Evolutionary conservation across 2,888 invertebrate species (phyloP), one percentile per base, ranked within the genome.

Genomic region (Palloptera scutellata): DNA sequence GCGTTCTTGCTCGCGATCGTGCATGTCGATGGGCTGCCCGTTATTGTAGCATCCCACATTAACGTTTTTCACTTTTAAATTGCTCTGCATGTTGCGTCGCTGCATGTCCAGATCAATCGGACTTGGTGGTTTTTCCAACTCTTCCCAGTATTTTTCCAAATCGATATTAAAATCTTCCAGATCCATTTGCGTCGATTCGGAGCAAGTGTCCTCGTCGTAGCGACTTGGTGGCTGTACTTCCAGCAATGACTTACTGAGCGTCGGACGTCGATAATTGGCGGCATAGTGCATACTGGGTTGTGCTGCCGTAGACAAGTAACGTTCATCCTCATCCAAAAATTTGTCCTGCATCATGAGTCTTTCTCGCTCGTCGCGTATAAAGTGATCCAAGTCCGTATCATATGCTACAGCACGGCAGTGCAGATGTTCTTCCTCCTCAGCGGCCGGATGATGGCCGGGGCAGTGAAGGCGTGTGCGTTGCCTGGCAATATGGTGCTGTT

Each of bases 101-200:
- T 80, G 83, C 81, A 83, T 84, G 70, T 83, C 83, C 68, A 84
- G 72, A 70, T 85, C 83, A 41, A 84, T 80, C 68, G 84, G 84
- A 65, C 83, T 84, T 9, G 84, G 83, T 8, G 84, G 83, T 64
- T 84, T 84, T 70, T 85, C 85, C 62, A 85, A 73, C 70, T 85
- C 83, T 57, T 83, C 84, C 84, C 85, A 85, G 72, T 85, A 85
- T 72, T 85, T 85, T 64, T 84, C 84, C 70, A 85, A 76, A 68
- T 85, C 85, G 60, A 85, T 83, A 71, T 85, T 85, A 60, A 85
- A 85, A 67, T 85, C 85, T 69, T 85, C 84, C 53, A 85, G 71
- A 59, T 85, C 85, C 70, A 84, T 80, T 74, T 85, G 84, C 0
- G 85, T 85, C 20, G 85, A 83, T 54, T 85, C 85, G 1, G 84